These are phyloP conservation scores for Cathartes aura DNA, from an alignment of 2,113 vertebrate genomes.

Conservation along the genomic window DNA sequence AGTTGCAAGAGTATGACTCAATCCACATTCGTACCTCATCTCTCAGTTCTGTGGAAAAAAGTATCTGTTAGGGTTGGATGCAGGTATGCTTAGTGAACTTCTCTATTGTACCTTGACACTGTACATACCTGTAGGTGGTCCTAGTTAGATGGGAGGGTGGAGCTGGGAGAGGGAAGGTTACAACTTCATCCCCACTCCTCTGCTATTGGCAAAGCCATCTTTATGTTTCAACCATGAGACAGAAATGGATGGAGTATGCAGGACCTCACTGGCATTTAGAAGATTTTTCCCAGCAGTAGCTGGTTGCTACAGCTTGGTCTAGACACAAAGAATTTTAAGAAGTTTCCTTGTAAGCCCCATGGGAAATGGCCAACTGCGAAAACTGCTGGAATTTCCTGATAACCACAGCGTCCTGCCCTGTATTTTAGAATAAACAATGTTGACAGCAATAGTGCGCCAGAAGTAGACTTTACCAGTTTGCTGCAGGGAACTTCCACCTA, in stretches of 20 bases:
- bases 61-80: neutral
- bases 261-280: neutral
- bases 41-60: neutral
- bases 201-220: neutral
- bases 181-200: neutral
- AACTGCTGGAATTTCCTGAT: slow-evolving; percentile 29
- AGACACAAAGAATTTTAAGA: slow-evolving; percentile 14
- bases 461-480: neutral
- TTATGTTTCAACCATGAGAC: neutral
- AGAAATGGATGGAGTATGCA: neutral
- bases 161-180: neutral
- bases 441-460: neutral
- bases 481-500: slow-evolving; percentile 1
- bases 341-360: neutral
- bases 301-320: neutral
- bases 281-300: neutral
- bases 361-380: slow-evolving; percentile 9
- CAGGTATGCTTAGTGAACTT: neutral
- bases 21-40: rapidly evolving
- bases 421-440: neutral
- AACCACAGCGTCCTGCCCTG: neutral
- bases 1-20: neutral
- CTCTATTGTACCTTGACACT: neutral
- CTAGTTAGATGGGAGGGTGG: neutral
- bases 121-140: neutral